Percentiles rank a stretch among this genome's conserved stretches.
These are phyloP conservation scores for Tortricodes alternella DNA, from an alignment of 2,888 invertebrate genomes.

Conservation along the genomic window DNA sequence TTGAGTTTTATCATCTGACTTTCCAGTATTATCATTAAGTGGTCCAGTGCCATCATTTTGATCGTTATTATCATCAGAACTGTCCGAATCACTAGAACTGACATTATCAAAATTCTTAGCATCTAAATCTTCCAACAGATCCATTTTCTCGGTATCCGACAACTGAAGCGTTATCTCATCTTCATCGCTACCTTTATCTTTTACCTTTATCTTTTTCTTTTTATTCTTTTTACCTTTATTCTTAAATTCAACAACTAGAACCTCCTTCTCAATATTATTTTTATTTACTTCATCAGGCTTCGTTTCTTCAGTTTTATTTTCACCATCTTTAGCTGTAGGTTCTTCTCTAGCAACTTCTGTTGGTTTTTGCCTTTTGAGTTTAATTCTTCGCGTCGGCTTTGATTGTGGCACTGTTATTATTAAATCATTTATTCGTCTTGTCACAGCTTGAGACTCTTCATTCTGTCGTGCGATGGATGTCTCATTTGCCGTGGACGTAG, in stretches of 20 bases:
- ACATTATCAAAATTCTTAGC: slow-evolving; percentile 59
- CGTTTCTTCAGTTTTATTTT: slow-evolving; percentile 47
- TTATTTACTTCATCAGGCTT: slow-evolving; percentile 44
- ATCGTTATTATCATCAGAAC: slow-evolving; percentile 44
- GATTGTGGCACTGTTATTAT: slow-evolving; percentile 66
- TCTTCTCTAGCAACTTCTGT: slow-evolving; percentile 27
- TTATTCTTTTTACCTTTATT: slow-evolving; percentile 60
- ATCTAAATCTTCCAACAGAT: slow-evolving; percentile 70
- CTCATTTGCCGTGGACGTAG: slow-evolving; percentile 31
- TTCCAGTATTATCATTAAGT: slow-evolving; percentile 33
- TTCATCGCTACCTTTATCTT: slow-evolving; percentile 61
- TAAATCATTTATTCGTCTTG: slow-evolving; percentile 59
- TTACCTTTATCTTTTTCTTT: slow-evolving; percentile 49
- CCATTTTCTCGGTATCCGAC: slow-evolving; percentile 77
- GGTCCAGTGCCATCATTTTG: background rate
- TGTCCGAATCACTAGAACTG: slow-evolving; percentile 50
- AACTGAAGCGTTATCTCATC: slow-evolving; percentile 75
- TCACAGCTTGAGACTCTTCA: slow-evolving; percentile 41
- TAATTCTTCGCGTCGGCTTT: slow-evolving; percentile 62
- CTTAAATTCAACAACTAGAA: background rate
- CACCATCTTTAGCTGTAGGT: slow-evolving; percentile 15
- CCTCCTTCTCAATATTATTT: background rate
- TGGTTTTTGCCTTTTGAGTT: slow-evolving; percentile 62
- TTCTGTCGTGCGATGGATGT: slow-evolving; percentile 14
- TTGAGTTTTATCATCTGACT: background rate